Evolutionary conservation across 2,797 vertebrate species (phyloP).

Genomic region (Esox masquinongy): DNA sequence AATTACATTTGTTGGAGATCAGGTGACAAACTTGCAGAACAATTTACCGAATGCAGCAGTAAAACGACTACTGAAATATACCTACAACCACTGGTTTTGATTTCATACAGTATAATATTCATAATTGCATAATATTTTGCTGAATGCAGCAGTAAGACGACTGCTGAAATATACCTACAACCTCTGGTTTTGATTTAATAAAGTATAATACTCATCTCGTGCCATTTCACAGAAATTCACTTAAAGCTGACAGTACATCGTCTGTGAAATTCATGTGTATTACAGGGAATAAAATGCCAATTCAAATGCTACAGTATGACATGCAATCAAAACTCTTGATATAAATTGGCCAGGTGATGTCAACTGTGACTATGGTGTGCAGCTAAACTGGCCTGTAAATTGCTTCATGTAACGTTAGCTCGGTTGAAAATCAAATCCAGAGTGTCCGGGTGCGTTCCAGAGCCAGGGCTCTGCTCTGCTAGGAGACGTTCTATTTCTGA

Average conservation of each 20-base stretch:
- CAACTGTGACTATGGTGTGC: not conserved
- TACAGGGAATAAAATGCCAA: not conserved
- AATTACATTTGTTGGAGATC: not conserved
- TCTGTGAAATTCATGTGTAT: not conserved
- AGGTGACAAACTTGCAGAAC: not conserved
- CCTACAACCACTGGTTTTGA: no score
- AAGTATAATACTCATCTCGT: not conserved
- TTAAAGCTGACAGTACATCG: no score
- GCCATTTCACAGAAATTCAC: not conserved
- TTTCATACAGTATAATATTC: no score
- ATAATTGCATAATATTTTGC: not conserved
- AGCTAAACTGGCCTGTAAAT: not conserved
- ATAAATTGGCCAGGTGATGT: not conserved
- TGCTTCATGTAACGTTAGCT: conserved; percentile 2
- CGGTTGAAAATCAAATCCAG: not conserved
- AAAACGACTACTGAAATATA: no score
- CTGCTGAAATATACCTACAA: no score
- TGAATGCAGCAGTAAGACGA: not conserved
- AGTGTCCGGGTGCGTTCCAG: not conserved
- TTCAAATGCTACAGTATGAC: not conserved
- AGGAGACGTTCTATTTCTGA: not conserved
- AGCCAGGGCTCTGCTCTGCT: not conserved
- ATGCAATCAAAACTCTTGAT: not conserved
- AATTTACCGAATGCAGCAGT: not conserved
- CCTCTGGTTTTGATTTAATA: not conserved